These are phyloP conservation scores for Ladona fulva DNA, from an alignment of 1,140 invertebrate species.

Conservation along the genomic window DNA sequence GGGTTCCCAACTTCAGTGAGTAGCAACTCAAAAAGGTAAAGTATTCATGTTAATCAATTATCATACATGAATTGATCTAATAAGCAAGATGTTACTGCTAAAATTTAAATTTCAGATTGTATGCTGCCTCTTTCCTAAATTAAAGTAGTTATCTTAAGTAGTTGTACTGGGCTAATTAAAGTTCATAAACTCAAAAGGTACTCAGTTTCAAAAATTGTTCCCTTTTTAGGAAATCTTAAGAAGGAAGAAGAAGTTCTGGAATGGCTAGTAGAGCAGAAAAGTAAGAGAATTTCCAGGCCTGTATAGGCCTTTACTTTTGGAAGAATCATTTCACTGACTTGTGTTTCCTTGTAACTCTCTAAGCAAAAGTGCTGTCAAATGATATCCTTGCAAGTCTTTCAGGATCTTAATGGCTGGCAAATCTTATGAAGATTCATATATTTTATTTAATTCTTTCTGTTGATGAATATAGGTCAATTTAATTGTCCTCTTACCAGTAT, in stretches of 20 bases:
- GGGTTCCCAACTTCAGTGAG: not conserved
- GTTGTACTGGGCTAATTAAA: no score
- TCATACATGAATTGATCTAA: not conserved
- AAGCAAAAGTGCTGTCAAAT: not conserved
- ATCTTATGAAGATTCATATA: not conserved
- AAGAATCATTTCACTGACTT: not conserved
- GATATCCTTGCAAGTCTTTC: not conserved
- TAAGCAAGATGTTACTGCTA: not conserved
- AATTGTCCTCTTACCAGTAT: not conserved
- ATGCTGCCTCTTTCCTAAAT: not conserved
- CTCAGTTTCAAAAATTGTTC: not conserved
- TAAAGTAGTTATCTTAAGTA: not conserved
- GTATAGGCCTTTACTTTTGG: not conserved
- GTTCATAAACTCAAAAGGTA: not conserved
- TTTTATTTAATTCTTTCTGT: not conserved
- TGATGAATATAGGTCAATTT: not conserved
- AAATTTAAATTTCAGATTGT: conserved; percentile 12
- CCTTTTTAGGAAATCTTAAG: conserved; percentile 83
- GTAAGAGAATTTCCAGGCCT: conserved; percentile 54
- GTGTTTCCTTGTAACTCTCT: not conserved
- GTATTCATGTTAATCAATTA: not conserved
- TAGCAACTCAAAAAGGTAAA: not conserved
- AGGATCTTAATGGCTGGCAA: conserved; percentile 4
- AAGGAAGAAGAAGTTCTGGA: conserved; percentile 91
- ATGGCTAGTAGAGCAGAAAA: conserved; percentile 90